Evolutionary conservation across 2,113 vertebrate genomes (phyloP), one percentile per base, ranked within the genome.

Genomic region (Ailurus styani): DNA sequence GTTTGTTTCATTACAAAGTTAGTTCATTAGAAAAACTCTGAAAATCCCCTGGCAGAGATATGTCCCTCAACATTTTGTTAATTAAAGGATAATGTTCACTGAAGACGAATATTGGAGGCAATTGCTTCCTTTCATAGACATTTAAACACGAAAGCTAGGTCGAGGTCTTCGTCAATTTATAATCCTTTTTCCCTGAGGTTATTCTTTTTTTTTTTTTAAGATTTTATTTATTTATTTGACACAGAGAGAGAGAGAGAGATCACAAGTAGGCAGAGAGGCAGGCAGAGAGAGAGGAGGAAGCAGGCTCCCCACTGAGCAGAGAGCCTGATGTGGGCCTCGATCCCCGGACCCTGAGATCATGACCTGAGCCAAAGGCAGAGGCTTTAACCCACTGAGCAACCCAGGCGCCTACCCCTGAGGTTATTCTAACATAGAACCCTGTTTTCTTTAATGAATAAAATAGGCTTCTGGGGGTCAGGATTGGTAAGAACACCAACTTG

Each of bases 31-130:
- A 23, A 90, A 77, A 93, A 75, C 64, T 93, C 79, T 62, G 34
- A 73, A 62, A 68, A 29, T 91, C 21, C 54, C 42, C 20, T 66
- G 15, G 54, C 34, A 73, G 57, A 87, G 25, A 34, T 50, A 62
- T 78, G 57, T 90, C 62, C 94, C 52, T 89, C 50, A 93, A 42
- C 85, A 42, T 87, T 95, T 93, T 94, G 47, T 73, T 90, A 93
- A 96, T 84, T 95, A 96, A 73, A 47, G 31, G 1, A 68, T 93
- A 84, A 90, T 90, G 66, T 42, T 83, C 25, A 62, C 25, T 52
- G 64, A 54, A 89, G 85, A 62, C 9, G 25, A 83, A 60, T 60
- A n/a, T 82, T 34, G 62, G 20, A 73, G 83, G 20, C 62, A 68
- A 84, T 66, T 34, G 6, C n/a, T 95, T 96, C 23, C 60, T 84